Base-by-base conservation (phyloP, 2,888 invertebrate genomes). In the Therioaphis trifolii region DNA sequence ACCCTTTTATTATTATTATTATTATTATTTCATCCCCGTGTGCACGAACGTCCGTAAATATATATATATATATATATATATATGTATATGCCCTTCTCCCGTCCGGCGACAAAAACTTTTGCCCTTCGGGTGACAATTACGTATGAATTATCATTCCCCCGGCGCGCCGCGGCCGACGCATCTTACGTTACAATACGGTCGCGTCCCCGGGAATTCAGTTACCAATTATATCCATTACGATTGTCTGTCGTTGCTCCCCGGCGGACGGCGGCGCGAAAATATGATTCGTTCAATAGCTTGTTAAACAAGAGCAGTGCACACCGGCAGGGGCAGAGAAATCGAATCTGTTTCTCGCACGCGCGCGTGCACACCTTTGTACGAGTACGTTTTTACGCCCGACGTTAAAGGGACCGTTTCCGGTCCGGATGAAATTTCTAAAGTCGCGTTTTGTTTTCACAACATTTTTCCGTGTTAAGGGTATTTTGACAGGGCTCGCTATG, bases 51-150 rank as follows among this genome's bases (percentile, higher is more conserved):
- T n/a, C n/a, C n/a, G n/a, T n/a, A n/a, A n/a, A n/a, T n/a, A n/a
- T n/a, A n/a, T n/a, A n/a, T n/a, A n/a, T n/a, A n/a, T n/a, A n/a
- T n/a, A n/a, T n/a, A n/a, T n/a, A n/a, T n/a, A 35, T 24, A 12
- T 58, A 58, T 11, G 21, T 58, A 24, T 7, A 58, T 58, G 12
- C 18, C 29, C 18, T 49, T 58, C 43, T 72, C 18, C 27, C n/a
- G 52, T 0, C 71, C 2, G 43, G 12, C 46, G 71, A 74, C 63
- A 27, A 74, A 35, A 82, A 66, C 80, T 82, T 82, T 82, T 74
- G 82, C 82, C 82, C 82, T 82, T 82, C 74, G 82, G 82, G 82
- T 82, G 82, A 82, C 82, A 82, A 82, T 82, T 82, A 82, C 27
- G 82, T 72, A 52, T 82, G 82, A 82, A 82, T 82, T 82, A 82